Conservation (phyloP, 2,888 invertebrate genomes). For the Phengaris alcon region DNA sequence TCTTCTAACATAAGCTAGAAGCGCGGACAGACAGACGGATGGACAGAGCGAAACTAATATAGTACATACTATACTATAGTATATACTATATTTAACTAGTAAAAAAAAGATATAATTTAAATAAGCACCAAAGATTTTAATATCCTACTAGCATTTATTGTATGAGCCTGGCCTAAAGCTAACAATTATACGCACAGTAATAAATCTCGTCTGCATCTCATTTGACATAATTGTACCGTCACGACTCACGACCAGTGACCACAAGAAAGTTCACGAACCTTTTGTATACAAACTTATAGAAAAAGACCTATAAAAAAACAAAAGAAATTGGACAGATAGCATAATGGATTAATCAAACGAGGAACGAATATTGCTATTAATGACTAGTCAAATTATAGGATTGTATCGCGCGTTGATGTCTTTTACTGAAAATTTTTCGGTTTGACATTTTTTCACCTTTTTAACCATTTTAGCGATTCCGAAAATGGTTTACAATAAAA, state of each 20-base stretch:
- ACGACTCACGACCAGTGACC: slow-evolving; percentile 1
- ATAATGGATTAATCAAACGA: no score
- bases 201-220: slow-evolving; percentile 13
- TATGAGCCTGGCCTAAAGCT: background rate
- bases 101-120: no score
- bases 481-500: no score
- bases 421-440: background rate
- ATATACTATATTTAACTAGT: no score
- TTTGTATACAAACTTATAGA: background rate
- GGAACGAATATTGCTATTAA: no score
- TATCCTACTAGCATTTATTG: background rate
- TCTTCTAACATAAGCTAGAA: no score
- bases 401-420: background rate
- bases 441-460: no score
- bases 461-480: no score
- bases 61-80: no score
- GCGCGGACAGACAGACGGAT: no score
- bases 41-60: no score
- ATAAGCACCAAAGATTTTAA: background rate
- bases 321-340: background rate
- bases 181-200: slow-evolving; percentile 2
- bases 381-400: background rate
- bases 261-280: background rate
- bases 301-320: no score
- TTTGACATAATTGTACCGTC: slow-evolving; percentile 13